A percentile compares a stretch with the other conserved stretches of the same genome.
Evolutionary conservation across 2,888 invertebrate genomes (phyloP).

Genomic region (Pollenia amentaria): DNA sequence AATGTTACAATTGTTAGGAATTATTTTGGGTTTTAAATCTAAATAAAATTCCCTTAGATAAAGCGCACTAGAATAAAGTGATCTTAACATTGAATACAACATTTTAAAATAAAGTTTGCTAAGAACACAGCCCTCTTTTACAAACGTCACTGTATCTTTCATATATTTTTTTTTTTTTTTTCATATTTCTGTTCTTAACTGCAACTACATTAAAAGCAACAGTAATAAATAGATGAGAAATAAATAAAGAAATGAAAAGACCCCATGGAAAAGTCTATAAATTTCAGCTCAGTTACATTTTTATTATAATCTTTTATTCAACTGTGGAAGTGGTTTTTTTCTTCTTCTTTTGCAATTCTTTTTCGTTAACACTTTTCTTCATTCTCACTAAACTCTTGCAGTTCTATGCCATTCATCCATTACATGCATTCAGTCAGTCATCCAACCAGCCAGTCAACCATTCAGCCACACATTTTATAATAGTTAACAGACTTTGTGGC

Average conservation of each 20-base stretch:
- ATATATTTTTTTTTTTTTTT: neutral
- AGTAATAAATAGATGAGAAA: constrained; percentile 31
- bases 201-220: constrained; percentile 30
- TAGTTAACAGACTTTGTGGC: constrained; percentile 5
- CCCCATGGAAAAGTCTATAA: constrained; percentile 48
- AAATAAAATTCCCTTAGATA: no score
- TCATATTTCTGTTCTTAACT: constrained; percentile 7
- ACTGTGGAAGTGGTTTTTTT: constrained; percentile 44
- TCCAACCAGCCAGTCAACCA: constrained; percentile 18
- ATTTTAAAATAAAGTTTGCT: no score
- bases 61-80: no score
- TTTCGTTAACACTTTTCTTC: constrained; percentile 55
- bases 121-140: neutral
- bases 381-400: constrained; percentile 42
- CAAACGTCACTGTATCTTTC: neutral
- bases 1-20: no score
- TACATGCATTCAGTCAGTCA: constrained; percentile 40
- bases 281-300: constrained; percentile 70
- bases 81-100: no score
- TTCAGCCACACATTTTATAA: constrained; percentile 31
- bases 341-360: neutral
- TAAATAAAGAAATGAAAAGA: constrained; percentile 10
- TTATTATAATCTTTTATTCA: constrained; percentile 63
- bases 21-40: no score
- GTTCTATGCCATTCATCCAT: constrained; percentile 63